These are phyloP conservation scores for Hetaerina americana DNA, from an alignment of 1,140 invertebrate genomes.

Conservation along the genomic window DNA sequence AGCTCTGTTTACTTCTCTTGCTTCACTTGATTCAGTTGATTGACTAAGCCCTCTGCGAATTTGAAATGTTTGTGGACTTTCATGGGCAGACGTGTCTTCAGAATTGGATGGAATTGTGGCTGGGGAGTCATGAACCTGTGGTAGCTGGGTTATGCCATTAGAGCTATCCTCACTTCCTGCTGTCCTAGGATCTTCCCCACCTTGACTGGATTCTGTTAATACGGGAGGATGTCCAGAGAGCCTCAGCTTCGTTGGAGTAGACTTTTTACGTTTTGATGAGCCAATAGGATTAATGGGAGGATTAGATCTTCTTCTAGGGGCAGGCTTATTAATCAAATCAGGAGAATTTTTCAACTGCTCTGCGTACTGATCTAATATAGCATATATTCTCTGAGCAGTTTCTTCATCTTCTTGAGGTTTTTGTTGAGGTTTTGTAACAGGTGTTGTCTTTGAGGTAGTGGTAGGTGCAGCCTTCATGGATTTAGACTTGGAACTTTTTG, in stretches of 20 bases:
- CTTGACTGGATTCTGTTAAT: conserved; percentile 40
- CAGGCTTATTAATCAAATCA: conserved; percentile 66
- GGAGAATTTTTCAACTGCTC: conserved; percentile 66
- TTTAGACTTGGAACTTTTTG: conserved; percentile 39
- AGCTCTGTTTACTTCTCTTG: conserved; percentile 8
- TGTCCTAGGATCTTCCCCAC: conserved; percentile 46
- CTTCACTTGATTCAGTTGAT: not conserved
- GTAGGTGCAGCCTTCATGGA: conserved; percentile 36
- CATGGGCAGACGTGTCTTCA: not conserved
- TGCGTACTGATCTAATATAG: conserved; percentile 66
- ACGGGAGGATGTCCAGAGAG: conserved; percentile 31
- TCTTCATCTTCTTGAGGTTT: conserved; percentile 70
- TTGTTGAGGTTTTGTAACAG: conserved; percentile 51
- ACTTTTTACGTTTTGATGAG: conserved; percentile 58
- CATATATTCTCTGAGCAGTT: conserved; percentile 64
- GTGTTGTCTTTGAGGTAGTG: conserved; percentile 43
- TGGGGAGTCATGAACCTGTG: conserved; percentile 28
- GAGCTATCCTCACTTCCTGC: conserved; percentile 58
- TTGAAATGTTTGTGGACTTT: not conserved
- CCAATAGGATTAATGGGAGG: conserved; percentile 55
- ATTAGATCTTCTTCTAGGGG: conserved; percentile 56
- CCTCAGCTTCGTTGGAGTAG: conserved; percentile 41
- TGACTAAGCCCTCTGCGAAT: not conserved
- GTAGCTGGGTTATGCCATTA: conserved; percentile 45
- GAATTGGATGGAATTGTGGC: not conserved